Percentiles rank a stretch among this genome's conserved stretches.
Evolutionary conservation across 1,140 invertebrate species (phyloP).

Genomic region (Daktulosphaira vitifoliae): DNA sequence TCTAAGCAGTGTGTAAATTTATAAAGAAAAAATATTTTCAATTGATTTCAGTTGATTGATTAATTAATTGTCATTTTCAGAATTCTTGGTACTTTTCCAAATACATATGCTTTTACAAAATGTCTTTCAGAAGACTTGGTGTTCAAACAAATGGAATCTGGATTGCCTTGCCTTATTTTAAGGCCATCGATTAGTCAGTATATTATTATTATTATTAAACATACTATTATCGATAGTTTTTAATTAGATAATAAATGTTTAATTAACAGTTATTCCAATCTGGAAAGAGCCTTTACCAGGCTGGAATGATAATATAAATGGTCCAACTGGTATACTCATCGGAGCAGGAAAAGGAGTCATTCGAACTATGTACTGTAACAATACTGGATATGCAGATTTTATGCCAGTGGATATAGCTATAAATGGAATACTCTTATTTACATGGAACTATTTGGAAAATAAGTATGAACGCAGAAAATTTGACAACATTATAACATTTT

Average conservation of each 20-base stretch:
- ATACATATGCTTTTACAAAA: conserved; percentile 89
- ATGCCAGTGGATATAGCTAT: conserved; percentile 73
- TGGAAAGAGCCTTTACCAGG: conserved; percentile 72
- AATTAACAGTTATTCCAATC: conserved; percentile 57
- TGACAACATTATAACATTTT: neutral
- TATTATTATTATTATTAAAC: neutral
- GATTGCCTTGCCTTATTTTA: conserved; percentile 75
- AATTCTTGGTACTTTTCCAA: conserved; percentile 71
- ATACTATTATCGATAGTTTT: neutral
- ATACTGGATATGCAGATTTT: conserved; percentile 69
- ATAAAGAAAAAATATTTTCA: no score
- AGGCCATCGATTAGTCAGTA: conserved; percentile 76
- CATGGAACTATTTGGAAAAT: conserved; percentile 51
- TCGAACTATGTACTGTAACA: conserved; percentile 71
- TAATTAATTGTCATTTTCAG: conserved; percentile 44
- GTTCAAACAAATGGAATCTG: conserved; percentile 57
- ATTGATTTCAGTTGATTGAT: no score
- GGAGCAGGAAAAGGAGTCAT: conserved; percentile 77
- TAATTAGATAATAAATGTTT: neutral
- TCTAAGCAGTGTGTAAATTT: conserved; percentile 53
- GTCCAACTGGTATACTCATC: conserved; percentile 68
- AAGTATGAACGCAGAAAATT: no score
- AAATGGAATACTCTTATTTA: conserved; percentile 55
- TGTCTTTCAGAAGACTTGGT: conserved; percentile 73
- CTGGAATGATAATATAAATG: conserved; percentile 92